Base-by-base conservation (phyloP, 2,888 invertebrate species). In the Proisotoma minuta region DNA sequence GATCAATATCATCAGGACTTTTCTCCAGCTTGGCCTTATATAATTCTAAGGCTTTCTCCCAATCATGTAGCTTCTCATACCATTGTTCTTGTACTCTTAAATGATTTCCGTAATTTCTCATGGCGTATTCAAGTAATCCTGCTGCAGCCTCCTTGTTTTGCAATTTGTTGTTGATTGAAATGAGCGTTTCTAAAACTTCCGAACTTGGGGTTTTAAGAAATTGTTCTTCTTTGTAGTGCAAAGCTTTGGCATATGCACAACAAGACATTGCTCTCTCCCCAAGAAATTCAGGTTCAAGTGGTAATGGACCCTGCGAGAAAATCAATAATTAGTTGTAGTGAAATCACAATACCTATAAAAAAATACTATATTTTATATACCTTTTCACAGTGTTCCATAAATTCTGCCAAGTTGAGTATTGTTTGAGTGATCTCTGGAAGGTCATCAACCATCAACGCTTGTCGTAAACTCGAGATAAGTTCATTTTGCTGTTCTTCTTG, bases 51-150 rank as follows among this genome's bases (percentile, higher is more conserved):
- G 99, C 99, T 76, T 92, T 92, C 74, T 97, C 95, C 98, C 98
- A 99, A 77, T 97, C 95, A 78, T 99, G 97, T 1, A 99, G 81
- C 78, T 99, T 98, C 77, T 99, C 99, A 78, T 97, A 97, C 99
- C 99, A 99, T 5, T 93, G 84, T 51, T 97, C 94, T 78, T 91
- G 87, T 0, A 87, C 84, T 72, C 80, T 80, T 12, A 77, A 77
- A 49, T 82, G 81, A 57, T 85, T 84, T 66, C 84, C 86, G 26
- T 87, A 85, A 75, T 89, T 85, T 22, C 84, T 87, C 84, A 91
- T 91, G 2, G 94, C 94, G 75, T 91, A 88, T 75, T 91, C 89
- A 2, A 99, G 78, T 1, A 93, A 79, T 15, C 79, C 78, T 75
- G 93, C 91, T 0, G 99, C 98, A 0, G 98, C 97, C 78, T 99